phyloP scores from a whole-genome alignment of 2,113 vertebrate genomes.

The Clupea harengus region DNA sequence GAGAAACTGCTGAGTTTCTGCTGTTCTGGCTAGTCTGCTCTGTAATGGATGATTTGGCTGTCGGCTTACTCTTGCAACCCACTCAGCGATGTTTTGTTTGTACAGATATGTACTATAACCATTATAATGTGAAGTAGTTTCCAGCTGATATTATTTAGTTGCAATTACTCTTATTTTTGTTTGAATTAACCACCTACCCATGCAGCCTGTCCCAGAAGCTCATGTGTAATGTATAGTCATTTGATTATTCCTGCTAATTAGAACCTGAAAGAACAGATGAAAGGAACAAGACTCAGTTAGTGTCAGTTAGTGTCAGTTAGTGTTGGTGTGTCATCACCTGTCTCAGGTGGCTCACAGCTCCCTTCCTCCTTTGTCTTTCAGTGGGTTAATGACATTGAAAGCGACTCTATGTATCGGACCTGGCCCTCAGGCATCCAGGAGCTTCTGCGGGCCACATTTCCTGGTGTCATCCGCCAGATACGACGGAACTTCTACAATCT shows the following conservation, averaged over 20 bases:
- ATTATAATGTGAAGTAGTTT: neutral
- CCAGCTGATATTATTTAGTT: neutral
- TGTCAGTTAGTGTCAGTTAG: neutral
- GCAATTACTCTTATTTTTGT: neutral
- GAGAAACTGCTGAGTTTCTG: slow-evolving; percentile 12
- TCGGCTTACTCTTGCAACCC: slow-evolving; percentile 18
- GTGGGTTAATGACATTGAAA: slow-evolving; percentile 96
- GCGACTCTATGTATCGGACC: slow-evolving; percentile 76
- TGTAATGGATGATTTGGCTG: slow-evolving; percentile 30
- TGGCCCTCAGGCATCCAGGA: slow-evolving; percentile 88
- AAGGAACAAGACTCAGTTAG: neutral
- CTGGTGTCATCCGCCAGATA: slow-evolving; percentile 84
- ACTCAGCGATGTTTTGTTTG: neutral
- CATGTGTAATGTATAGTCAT: neutral
- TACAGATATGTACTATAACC: neutral
- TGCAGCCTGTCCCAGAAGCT: neutral
- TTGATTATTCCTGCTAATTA: neutral
- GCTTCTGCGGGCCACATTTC: slow-evolving; percentile 81
- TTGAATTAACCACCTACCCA: neutral
- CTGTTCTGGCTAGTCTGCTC: slow-evolving; percentile 23
- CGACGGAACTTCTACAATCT: slow-evolving; percentile 91
- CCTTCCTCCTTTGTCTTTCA: slow-evolving; percentile 52
- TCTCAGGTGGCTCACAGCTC: neutral
- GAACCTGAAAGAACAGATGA: neutral
- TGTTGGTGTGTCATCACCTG: neutral